Conservation (phyloP, 2,888 invertebrate species). For the Drosophila silvestris region DNA sequence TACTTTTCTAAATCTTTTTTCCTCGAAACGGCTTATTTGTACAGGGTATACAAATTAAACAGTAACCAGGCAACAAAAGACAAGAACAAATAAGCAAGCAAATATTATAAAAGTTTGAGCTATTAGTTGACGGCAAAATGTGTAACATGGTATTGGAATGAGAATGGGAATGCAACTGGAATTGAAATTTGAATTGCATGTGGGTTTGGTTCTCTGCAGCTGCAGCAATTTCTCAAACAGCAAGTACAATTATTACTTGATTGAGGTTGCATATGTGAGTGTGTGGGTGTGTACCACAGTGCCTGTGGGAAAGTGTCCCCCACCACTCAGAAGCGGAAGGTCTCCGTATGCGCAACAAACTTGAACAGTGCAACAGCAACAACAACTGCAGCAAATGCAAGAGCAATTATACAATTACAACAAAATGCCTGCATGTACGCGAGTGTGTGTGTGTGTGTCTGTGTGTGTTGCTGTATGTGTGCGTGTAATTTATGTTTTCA, state of each 20-base stretch:
- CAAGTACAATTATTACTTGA: constrained; percentile 70
- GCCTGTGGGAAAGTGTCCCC: constrained; percentile 23
- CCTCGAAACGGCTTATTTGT: not conserved
- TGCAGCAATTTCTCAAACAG: constrained; percentile 46
- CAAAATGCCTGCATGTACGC: constrained; percentile 38
- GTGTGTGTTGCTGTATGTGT: constrained; percentile 54
- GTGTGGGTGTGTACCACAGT: constrained; percentile 24
- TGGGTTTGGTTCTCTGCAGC: constrained; percentile 14
- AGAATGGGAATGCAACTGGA: constrained; percentile 6
- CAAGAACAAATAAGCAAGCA: constrained; percentile 9
- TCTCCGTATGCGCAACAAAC: constrained; percentile 37
- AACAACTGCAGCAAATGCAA: constrained; percentile 22
- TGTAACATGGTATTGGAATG: constrained; percentile 3
- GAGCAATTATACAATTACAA: constrained; percentile 51
- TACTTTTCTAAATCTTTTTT: too few species aligned
- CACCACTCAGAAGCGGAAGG: constrained; percentile 20
- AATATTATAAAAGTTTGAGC: constrained; percentile 21
- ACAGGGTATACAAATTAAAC: not conserved
- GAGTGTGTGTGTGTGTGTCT: constrained; percentile 21
- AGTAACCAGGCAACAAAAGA: constrained; percentile 5
- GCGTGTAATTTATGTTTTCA: constrained; percentile 80
- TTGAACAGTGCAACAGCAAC: constrained; percentile 43
- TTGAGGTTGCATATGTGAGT: constrained; percentile 38
- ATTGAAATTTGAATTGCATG: constrained; percentile 34
- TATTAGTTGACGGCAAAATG: constrained; percentile 14